Evolutionary conservation across 1,140 invertebrate species (phyloP), one percentile per base, ranked within the genome.

Genomic region (Eriocheir sinensis): DNA sequence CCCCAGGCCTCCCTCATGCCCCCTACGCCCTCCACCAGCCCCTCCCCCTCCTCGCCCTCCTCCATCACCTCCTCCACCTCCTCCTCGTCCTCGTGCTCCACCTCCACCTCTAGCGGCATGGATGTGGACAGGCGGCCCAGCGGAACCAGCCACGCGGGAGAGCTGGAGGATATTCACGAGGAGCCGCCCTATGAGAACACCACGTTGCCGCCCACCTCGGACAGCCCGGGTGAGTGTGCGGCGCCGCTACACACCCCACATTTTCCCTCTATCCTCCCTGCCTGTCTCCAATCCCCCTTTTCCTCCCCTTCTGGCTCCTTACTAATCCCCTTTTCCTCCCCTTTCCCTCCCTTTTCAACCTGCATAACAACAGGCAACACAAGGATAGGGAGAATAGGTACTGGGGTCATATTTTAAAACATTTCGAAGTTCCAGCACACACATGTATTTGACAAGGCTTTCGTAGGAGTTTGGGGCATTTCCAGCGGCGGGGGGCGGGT

Each of bases 81-180:
- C 72, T 95, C 90, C 17, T 94, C 93, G 6, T 85, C 89, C 32
- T 91, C 72, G n/a, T 91, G 40, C 6, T 80, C 83, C 36, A 30
- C 83, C 48, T 60, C 91, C 60, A 72, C 83, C 38, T 34, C 27
- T 21, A 48, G 44, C 9, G 40, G 53, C 27, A 17, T 21, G 40
- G 89, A 91, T 21, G 93, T 91, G 34, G 93, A 94, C 89, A 72
- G 93, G n/a, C 48, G 93, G 86, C 89, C 93, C 38, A 94, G 93
- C 41, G 93, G 40, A 4, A 91, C 94, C 38, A 93, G 94, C 32
- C 94, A 95, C 85, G 44, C 90, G 9, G 94, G 91, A 9, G 96
- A 97, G 95, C 96, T 97, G 80, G 96, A 96, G 36, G 96, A 96
- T 81, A 96, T 97, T 41, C 96, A 95, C 3, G 97, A 97, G 93